Conservation (phyloP, 1,140 invertebrate genomes). For the Globodera rostochiensis region DNA sequence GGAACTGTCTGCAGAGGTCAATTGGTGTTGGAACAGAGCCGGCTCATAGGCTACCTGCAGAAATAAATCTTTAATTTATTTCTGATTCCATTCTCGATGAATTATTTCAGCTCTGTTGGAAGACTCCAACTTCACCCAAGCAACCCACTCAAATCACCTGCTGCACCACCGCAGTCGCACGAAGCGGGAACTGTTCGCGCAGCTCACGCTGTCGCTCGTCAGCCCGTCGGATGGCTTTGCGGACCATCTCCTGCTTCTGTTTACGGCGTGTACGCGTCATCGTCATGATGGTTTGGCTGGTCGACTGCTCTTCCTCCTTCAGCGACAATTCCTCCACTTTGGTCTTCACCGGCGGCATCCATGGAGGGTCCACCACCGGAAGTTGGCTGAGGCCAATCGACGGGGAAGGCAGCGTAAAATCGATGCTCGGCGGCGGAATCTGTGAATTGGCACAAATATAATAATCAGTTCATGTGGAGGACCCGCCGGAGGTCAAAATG, state of each 20-base stretch:
- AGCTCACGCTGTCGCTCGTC: slow-evolving; percentile 91
- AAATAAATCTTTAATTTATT: neutral
- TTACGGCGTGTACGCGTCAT: slow-evolving; percentile 97
- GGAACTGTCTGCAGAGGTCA: slow-evolving; percentile 20
- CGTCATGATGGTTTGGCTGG: slow-evolving; percentile 85
- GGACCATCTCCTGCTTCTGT: slow-evolving; percentile 95
- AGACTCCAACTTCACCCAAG: too few species aligned
- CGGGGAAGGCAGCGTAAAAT: slow-evolving; percentile 96
- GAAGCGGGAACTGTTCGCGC: slow-evolving; percentile 91
- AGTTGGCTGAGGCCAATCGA: slow-evolving; percentile 92
- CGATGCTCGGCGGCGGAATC: slow-evolving; percentile 90
- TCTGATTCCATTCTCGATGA: too few species aligned
- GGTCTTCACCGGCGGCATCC: slow-evolving; percentile 94
- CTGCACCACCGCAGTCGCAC: slow-evolving; percentile 86
- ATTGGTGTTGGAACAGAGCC: slow-evolving; percentile 75
- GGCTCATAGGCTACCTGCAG: slow-evolving; percentile 76
- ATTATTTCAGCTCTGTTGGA: too few species aligned
- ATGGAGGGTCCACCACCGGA: slow-evolving; percentile 90
- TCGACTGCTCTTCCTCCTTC: slow-evolving; percentile 95
- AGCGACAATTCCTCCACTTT: slow-evolving; percentile 98
- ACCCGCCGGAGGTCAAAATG: neutral
- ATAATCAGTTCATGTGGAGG: neutral
- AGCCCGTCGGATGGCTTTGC: slow-evolving; percentile 87
- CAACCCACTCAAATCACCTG: slow-evolving; percentile 72
- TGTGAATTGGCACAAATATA: neutral